Base-by-base conservation (phyloP, 2,888 invertebrate species). In the Eupithecia tripunctaria region DNA sequence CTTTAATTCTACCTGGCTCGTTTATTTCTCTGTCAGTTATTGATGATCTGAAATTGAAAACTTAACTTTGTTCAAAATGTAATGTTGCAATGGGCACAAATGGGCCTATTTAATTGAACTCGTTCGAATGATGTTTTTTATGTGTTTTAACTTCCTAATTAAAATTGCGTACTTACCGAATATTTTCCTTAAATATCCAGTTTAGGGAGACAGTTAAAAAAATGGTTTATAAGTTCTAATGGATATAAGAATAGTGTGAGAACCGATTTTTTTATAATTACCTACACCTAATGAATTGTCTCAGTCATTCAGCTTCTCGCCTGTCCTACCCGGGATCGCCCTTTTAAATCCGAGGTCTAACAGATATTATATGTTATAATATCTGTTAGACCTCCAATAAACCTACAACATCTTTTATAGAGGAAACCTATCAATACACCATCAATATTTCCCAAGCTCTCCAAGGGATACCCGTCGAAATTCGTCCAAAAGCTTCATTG, bases 1-100 rank as follows among this genome's bases (percentile, higher is more conserved):
- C 67, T 77, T 76, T 73, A 72, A 79, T 76, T 75, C 75, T 38
- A 73, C 68, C 67, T 77, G 74, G 62, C 73, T 75, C 73, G 72
- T 79, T 76, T 72, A 71, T 70, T 71, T 68, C 64, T 70, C 63
- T 32, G 64, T 68, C 10, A 59, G 59, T 43, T 47, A 71, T 67
- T 68, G 65, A 74, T 68, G 51, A 27, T 29, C 63, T 14, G 36
- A 72, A 56, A 68, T 69, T 70, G 32, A 67, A 76, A 73, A 43
- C 66, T 75, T 69, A 43, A 69, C 63, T 71, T 72, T 29, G 15
- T 29, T 62, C 4, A 29, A 32, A 62, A 64, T 4, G 10, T 15
- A 64, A 38, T 38, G 38, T 38, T 38, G 10, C 10, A 64, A 38
- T 64, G n/a, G 32, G 4, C 56, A 2, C n/a, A 43, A 43, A 47